Percentiles rank a stretch among this genome's conserved stretches.
These are phyloP conservation scores for Psix sp. DNA, from an alignment of 1,140 invertebrate species.

Conservation along the genomic window DNA sequence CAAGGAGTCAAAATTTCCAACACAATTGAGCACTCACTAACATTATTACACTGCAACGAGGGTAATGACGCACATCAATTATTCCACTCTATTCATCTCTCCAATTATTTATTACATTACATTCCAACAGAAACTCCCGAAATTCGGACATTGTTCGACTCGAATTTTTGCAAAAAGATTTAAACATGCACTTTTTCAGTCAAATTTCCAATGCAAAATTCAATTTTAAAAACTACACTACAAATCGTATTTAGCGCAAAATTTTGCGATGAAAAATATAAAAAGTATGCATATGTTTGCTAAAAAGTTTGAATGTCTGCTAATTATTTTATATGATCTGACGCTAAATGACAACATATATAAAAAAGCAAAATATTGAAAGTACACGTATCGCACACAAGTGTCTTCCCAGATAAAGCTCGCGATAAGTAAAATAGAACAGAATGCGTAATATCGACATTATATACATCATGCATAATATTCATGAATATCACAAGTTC, in stretches of 20 bases:
- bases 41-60: slow-evolving; percentile 31
- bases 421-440: slow-evolving; percentile 31
- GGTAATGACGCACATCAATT: slow-evolving; percentile 45
- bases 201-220: too few species aligned
- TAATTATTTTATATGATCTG: too few species aligned
- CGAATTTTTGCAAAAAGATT: too few species aligned
- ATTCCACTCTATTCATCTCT: slow-evolving; percentile 14
- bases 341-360: too few species aligned
- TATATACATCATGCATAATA: slow-evolving; percentile 36
- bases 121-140: background rate
- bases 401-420: slow-evolving; percentile 38
- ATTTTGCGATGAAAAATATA: too few species aligned
- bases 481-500: slow-evolving; percentile 15
- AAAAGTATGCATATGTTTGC: too few species aligned
- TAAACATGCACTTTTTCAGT: too few species aligned
- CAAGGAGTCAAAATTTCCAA: slow-evolving; percentile 42
- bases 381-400: slow-evolving; percentile 28
- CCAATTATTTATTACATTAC: slow-evolving; percentile 3
- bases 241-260: too few species aligned
- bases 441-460: slow-evolving; percentile 23
- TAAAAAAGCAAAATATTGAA: background rate
- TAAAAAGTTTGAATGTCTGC: background rate
- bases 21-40: slow-evolving; percentile 36
- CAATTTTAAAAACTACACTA: too few species aligned
- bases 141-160: too few species aligned